phyloP scores from a whole-genome alignment of 2,113 vertebrate genomes.

The Rhagologus leucostigma region DNA sequence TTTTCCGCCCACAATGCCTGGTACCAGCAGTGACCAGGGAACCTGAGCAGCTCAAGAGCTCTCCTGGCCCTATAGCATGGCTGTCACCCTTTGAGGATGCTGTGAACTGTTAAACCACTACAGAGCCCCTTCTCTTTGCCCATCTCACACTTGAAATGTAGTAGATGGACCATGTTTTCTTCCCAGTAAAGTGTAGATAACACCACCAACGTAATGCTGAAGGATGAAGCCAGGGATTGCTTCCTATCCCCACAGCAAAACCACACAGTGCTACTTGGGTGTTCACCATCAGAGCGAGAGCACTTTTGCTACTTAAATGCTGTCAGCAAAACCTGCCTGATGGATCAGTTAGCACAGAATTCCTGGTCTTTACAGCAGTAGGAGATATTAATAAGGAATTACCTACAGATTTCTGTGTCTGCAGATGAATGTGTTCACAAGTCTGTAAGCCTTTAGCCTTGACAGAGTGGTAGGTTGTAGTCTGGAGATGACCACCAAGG shows the following conservation, averaged over 20 bases:
- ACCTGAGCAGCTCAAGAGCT: not conserved
- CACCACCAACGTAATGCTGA: fast-evolving
- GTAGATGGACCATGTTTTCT: not conserved
- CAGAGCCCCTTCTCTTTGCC: not conserved
- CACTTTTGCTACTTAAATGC: not conserved
- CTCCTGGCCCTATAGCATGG: not conserved
- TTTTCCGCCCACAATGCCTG: not conserved
- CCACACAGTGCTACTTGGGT: not conserved
- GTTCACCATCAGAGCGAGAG: not conserved
- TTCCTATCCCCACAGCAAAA: not conserved
- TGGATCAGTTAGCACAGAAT: not conserved
- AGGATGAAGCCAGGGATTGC: not conserved
- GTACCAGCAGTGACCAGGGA: not conserved
- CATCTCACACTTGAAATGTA: not conserved
- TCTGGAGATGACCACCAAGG: not conserved
- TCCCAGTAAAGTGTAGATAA: not conserved
- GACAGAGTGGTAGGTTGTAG: not conserved
- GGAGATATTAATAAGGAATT: not conserved
- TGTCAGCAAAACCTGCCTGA: not conserved
- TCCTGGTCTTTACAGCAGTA: not conserved
- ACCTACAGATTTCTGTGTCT: not conserved
- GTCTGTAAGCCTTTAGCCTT: not conserved
- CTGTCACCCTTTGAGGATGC: not conserved
- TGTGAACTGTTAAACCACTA: not conserved
- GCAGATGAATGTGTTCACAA: not conserved